Evolutionary conservation across 2,113 vertebrate species (phyloP).

Genomic region (Xiphorhynchus elegans): DNA sequence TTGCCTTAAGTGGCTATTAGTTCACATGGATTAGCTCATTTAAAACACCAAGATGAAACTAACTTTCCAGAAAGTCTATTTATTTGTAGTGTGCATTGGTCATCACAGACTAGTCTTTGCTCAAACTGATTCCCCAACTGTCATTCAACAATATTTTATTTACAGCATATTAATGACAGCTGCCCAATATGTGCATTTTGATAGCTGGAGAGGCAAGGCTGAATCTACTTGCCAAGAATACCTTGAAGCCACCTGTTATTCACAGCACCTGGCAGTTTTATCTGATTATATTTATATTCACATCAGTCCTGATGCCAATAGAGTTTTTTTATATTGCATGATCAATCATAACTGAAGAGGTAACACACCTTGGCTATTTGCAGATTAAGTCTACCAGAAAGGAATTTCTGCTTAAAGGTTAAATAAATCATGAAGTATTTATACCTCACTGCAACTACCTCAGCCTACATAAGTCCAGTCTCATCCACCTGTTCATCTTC

Average conservation of each 20-base stretch:
- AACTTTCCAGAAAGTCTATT: neutral
- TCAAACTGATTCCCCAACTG: neutral
- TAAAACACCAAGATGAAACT: neutral
- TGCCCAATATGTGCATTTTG: neutral
- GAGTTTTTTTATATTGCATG: neutral
- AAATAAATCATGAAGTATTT: conserved; percentile 54
- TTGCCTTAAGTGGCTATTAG: neutral
- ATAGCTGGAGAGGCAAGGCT: neutral
- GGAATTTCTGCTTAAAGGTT: conserved; percentile 23
- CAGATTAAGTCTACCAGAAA: conserved; percentile 38
- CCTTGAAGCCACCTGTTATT: neutral
- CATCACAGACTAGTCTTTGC: neutral
- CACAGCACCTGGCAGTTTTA: neutral
- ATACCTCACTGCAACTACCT: neutral
- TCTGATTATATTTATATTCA: neutral
- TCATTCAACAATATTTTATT: neutral
- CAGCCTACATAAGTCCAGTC: neutral
- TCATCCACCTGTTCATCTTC: neutral
- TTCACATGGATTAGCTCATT: neutral
- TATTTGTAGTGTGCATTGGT: neutral
- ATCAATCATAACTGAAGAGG: conserved; percentile 38
- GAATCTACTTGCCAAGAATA: neutral
- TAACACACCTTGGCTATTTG: conserved; percentile 9
- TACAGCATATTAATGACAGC: neutral
- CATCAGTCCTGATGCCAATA: neutral